Conservation (phyloP, 2,797 vertebrate species). For the Coilia nasus region DNA sequence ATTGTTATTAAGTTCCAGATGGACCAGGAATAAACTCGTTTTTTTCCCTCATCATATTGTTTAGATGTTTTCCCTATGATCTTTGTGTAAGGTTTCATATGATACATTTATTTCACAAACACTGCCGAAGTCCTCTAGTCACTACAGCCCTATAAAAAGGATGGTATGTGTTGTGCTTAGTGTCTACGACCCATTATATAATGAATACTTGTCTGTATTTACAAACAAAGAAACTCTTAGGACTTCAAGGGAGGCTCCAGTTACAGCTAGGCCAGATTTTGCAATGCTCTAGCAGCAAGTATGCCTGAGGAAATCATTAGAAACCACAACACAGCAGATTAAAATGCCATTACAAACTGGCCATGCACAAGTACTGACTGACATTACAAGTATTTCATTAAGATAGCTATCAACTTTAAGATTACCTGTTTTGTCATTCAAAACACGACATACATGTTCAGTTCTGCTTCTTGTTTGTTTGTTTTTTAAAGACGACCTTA, state of each 20-base stretch:
- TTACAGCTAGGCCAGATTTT: neutral
- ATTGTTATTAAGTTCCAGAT: slow-evolving; percentile 12
- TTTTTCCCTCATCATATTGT: neutral
- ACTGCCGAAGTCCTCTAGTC: slow-evolving; percentile 1
- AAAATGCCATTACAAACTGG: neutral
- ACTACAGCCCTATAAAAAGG: neutral
- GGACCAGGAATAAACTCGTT: neutral
- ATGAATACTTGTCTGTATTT: slow-evolving; percentile 7
- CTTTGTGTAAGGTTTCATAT: neutral
- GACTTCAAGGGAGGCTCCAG: neutral
- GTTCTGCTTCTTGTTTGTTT: neutral
- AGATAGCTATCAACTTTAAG: neutral
- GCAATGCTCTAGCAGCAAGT: neutral
- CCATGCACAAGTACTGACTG: neutral
- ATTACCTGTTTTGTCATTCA: too few species aligned
- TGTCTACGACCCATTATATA: neutral
- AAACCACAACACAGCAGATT: neutral
- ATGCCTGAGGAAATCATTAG: neutral
- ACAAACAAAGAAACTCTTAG: slow-evolving; percentile 23
- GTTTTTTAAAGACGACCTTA: neutral
- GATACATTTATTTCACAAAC: neutral
- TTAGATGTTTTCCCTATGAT: neutral
- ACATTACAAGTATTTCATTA: neutral
- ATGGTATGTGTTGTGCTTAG: neutral
- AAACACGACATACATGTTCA: neutral